Percentiles rank a stretch among this genome's conserved stretches.
Conservation (phyloP, 2,888 invertebrate species). For the Drosophila peninsularis region DNA sequence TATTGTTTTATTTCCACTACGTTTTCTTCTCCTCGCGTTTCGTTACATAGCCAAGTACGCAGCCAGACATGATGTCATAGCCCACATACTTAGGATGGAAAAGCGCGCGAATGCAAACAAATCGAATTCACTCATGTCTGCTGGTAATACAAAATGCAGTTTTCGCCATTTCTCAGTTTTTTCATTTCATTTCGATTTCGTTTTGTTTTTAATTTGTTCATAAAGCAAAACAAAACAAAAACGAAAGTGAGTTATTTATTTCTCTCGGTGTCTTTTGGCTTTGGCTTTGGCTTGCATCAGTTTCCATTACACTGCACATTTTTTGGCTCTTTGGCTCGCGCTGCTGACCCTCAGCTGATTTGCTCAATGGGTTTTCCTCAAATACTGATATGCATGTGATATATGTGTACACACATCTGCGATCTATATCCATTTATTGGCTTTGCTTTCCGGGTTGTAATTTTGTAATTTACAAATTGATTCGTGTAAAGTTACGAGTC, state of each 20-base stretch:
- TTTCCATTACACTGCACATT: slow-evolving; percentile 24
- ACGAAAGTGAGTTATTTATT: slow-evolving; percentile 53
- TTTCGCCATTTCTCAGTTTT: slow-evolving; percentile 41
- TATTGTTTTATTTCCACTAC: slow-evolving; percentile 16
- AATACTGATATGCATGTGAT: slow-evolving; percentile 8
- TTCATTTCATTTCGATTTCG: background rate
- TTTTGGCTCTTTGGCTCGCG: slow-evolving; percentile 43
- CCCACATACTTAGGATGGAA: slow-evolving; percentile 7
- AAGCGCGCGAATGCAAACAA: slow-evolving; percentile 18
- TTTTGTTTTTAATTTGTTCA: slow-evolving; percentile 23
- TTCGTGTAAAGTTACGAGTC: slow-evolving; percentile 42
- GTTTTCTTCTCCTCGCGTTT: background rate
- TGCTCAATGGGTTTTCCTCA: slow-evolving; percentile 39
- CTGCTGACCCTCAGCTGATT: slow-evolving; percentile 63
- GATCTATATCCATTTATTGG: slow-evolving; percentile 18
- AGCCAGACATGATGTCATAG: slow-evolving; percentile 51
- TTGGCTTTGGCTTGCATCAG: slow-evolving; percentile 18
- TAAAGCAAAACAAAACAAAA: slow-evolving; percentile 13
- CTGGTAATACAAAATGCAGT: slow-evolving; percentile 46
- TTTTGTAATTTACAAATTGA: slow-evolving; percentile 56
- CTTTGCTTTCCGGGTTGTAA: slow-evolving; percentile 40
- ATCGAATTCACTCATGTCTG: slow-evolving; percentile 37
- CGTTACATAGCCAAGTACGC: slow-evolving; percentile 28
- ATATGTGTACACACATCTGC: background rate
- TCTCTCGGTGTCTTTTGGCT: slow-evolving; percentile 12